Percentiles rank a stretch among this genome's conserved stretches.
Conservation (phyloP, 1,140 invertebrate species). For the Chymomyza costata region DNA sequence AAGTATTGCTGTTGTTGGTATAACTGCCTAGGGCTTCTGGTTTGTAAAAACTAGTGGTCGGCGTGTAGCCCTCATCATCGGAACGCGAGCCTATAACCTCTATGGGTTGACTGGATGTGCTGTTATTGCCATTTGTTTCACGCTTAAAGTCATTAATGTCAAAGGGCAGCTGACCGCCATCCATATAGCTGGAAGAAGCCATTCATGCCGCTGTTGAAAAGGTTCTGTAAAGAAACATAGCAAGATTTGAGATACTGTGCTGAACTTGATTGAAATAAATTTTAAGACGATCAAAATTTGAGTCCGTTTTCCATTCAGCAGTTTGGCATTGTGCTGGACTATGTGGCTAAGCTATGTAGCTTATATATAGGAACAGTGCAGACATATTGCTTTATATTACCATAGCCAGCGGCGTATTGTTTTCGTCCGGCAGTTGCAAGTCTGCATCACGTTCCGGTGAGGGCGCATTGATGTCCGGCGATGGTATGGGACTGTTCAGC, state of each 20-base stretch:
- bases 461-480: constrained; percentile 87
- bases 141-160: constrained; percentile 74
- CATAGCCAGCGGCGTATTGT: constrained; percentile 43
- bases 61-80: constrained; percentile 63
- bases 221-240: constrained; percentile 39
- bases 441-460: constrained; percentile 89
- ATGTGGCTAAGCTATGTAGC: too few relatives aligned
- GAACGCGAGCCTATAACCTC: constrained; percentile 77
- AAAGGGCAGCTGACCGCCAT: constrained; percentile 66
- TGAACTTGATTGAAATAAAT: background rate
- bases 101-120: constrained; percentile 76
- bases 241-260: constrained; percentile 2
- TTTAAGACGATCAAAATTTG: too few relatives aligned
- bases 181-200: constrained; percentile 68
- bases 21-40: constrained; percentile 43
- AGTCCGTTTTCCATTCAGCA: too few relatives aligned
- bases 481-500: constrained; percentile 83
- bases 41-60: constrained; percentile 55
- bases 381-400: constrained; percentile 21
- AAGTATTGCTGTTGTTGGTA: constrained; percentile 30
- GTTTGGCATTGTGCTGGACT: too few relatives aligned
- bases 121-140: constrained; percentile 48
- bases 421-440: constrained; percentile 81
- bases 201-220: constrained; percentile 57
- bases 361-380: too few relatives aligned